phyloP scores from a whole-genome alignment of 92 coral and sea anemone species.

The Diadumene lineata region DNA sequence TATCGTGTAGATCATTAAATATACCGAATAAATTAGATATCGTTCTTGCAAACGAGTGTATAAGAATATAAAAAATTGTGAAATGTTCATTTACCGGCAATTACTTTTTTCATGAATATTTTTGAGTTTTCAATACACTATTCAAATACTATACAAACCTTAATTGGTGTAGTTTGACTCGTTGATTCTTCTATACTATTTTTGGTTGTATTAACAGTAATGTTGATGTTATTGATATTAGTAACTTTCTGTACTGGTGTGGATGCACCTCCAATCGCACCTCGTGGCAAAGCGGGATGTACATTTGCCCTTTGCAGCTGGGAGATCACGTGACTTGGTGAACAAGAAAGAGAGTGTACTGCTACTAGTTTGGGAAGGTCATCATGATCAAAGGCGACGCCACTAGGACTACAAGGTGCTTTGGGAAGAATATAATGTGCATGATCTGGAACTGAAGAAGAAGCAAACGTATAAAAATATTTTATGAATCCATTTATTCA shows the following conservation, averaged over 20 bases:
- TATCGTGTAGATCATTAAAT: too few species aligned
- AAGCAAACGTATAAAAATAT: too few species aligned
- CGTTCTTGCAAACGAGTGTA: too few species aligned
- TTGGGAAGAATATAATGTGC: neutral
- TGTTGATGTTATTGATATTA: neutral
- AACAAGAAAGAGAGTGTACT: constrained; percentile 17
- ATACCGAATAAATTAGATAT: too few species aligned
- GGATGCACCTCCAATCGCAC: neutral
- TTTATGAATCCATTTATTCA: too few species aligned
- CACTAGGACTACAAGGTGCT: constrained; percentile 18
- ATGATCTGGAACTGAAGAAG: neutral
- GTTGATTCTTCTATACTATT: neutral
- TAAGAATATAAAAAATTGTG: too few species aligned
- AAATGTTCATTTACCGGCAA: too few species aligned
- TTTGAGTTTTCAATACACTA: neutral
- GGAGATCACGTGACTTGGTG: neutral
- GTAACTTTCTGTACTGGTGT: neutral
- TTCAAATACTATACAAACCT: neutral
- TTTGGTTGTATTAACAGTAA: neutral
- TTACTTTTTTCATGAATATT: neutral
- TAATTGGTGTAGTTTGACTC: neutral
- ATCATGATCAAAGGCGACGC: constrained; percentile 15
- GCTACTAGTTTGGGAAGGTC: constrained; percentile 29
- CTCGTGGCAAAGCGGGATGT: neutral
- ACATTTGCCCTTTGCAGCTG: constrained; percentile 2